Evolutionary conservation across 1,140 invertebrate genomes (phyloP).

Genomic region (Drosophila lacertosa): DNA sequence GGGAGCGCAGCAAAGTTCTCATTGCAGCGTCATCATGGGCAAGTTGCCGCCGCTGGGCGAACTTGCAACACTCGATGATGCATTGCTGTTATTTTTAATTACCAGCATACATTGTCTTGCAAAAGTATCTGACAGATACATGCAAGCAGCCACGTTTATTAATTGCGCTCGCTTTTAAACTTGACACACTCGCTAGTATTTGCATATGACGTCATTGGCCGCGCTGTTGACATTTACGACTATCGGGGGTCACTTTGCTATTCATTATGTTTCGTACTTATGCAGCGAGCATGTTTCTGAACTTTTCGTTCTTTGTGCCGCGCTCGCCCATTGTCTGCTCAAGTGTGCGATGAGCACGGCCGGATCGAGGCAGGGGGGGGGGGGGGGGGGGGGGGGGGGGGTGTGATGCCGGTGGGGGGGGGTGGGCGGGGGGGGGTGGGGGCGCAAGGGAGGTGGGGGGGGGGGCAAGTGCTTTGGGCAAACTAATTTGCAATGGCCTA

Average conservation of each 20-base stretch:
- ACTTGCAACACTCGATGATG: slow-evolving; percentile 66
- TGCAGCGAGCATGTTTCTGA: slow-evolving; percentile 22
- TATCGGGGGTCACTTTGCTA: slow-evolving; percentile 72
- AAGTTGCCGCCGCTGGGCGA: slow-evolving; percentile 25
- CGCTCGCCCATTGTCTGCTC: slow-evolving; percentile 37
- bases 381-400: too few species aligned
- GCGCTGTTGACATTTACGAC: slow-evolving; percentile 70
- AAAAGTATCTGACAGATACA: slow-evolving; percentile 55
- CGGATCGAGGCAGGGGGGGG: neutral
- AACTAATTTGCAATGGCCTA: slow-evolving; percentile 6
- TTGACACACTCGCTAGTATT: slow-evolving; percentile 54
- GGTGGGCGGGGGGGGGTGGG: too few species aligned
- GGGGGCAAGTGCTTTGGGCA: slow-evolving; percentile 22
- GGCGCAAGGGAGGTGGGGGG: neutral
- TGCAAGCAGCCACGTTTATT: slow-evolving; percentile 30
- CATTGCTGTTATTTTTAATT: slow-evolving; percentile 80
- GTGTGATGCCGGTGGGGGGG: too few species aligned
- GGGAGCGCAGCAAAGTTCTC: slow-evolving; percentile 22
- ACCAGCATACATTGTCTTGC: slow-evolving; percentile 48
- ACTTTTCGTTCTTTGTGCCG: slow-evolving; percentile 55
- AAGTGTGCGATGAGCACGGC: slow-evolving; percentile 6
- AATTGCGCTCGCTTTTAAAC: slow-evolving; percentile 57
- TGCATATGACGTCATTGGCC: slow-evolving; percentile 73
- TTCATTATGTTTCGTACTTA: slow-evolving; percentile 50
- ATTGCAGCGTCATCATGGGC: slow-evolving; percentile 57